Conservation (phyloP, 2,113 vertebrate species). For the Protobothrops mucrosquamatus region DNA sequence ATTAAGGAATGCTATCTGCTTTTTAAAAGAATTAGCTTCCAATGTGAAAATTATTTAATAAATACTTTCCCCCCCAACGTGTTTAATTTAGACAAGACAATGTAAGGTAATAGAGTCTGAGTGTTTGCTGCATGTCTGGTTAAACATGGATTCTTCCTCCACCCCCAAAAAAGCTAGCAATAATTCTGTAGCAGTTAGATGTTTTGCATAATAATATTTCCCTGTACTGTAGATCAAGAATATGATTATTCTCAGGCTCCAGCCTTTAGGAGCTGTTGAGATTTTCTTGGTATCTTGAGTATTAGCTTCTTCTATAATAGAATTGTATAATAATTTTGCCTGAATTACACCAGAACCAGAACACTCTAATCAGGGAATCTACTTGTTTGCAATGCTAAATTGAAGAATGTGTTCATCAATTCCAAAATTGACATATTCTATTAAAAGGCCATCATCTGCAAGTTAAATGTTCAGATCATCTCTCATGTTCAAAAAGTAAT, state of each 20-base stretch:
- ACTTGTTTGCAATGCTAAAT: constrained; percentile 38
- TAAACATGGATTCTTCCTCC: neutral
- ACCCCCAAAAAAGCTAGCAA: neutral
- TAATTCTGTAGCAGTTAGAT: neutral
- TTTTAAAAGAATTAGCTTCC: neutral
- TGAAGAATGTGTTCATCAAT: constrained; percentile 67
- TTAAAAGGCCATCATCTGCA: constrained; percentile 51
- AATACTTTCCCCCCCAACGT: neutral
- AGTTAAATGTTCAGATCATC: constrained; percentile 65
- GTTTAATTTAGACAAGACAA: neutral
- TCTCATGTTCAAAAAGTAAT: constrained; percentile 66
- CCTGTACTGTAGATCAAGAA: neutral
- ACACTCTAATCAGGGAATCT: constrained; percentile 44
- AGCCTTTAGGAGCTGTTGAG: constrained; percentile 10
- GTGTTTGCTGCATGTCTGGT: neutral
- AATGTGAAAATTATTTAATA: neutral
- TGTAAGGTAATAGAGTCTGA: neutral
- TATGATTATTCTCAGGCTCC: neutral
- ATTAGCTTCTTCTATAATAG: constrained; percentile 28
- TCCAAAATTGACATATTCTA: constrained; percentile 54
- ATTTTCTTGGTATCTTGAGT: constrained; percentile 14
- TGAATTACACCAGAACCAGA: constrained; percentile 30
- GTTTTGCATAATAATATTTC: neutral
- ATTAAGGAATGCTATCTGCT: neutral
- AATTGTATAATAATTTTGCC: constrained; percentile 46